phyloP scores from a whole-genome alignment of 2,888 invertebrate species.

The Acrobasis consociella region DNA sequence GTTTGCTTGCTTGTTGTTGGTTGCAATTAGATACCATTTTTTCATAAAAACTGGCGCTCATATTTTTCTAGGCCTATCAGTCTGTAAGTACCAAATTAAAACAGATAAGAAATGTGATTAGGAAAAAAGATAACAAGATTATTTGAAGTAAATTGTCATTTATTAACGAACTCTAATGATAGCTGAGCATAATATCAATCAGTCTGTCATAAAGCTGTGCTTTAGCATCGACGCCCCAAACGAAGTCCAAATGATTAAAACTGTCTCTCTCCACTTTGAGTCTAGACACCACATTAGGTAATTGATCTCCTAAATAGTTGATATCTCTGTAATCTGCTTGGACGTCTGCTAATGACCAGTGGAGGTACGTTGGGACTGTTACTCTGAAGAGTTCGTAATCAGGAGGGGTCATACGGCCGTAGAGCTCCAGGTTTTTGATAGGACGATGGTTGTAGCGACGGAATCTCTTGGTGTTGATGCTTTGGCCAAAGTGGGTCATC shows the following conservation, averaged over 20 bases:
- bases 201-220: slow-evolving; percentile 42
- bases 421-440: slow-evolving; percentile 43
- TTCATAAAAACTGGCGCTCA: no score
- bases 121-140: no score
- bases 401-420: slow-evolving; percentile 48
- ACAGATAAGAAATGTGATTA: no score
- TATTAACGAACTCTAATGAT: background rate
- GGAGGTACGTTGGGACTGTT: slow-evolving; percentile 45
- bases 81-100: no score
- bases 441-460: slow-evolving; percentile 47
- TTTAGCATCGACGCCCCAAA: slow-evolving; percentile 49
- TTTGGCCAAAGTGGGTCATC: slow-evolving; percentile 55
- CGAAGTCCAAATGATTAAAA: slow-evolving; percentile 55
- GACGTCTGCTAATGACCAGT: slow-evolving; percentile 39
- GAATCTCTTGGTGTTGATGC: slow-evolving; percentile 46
- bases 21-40: no score
- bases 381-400: slow-evolving; percentile 46
- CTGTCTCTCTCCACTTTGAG: slow-evolving; percentile 34
- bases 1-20: no score
- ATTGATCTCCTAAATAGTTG: slow-evolving; percentile 31
- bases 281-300: slow-evolving; percentile 42
- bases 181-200: slow-evolving; percentile 33
- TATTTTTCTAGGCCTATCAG: no score
- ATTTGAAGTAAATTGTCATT: no score
- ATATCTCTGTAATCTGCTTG: slow-evolving; percentile 46